Evolutionary conservation across 2,888 invertebrate species (phyloP).

Genomic region (Volucella bombylans): DNA sequence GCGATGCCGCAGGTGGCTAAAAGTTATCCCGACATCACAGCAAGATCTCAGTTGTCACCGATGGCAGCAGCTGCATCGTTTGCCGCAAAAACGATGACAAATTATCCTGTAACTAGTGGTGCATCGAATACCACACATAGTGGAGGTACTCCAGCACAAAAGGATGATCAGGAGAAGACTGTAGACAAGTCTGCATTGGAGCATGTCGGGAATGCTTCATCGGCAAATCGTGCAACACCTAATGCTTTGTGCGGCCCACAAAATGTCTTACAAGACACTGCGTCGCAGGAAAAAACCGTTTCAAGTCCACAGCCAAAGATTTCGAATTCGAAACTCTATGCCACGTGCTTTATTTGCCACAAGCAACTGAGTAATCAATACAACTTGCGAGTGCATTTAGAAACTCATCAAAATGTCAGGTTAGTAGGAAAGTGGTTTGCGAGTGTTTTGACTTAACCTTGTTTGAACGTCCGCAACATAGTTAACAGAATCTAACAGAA

Average conservation of each 20-base stretch:
- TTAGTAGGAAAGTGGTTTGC: conserved; percentile 70
- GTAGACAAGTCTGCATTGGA: conserved; percentile 39
- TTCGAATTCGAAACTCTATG: conserved; percentile 84
- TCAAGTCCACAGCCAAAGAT: conserved; percentile 78
- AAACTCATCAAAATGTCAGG: conserved; percentile 93
- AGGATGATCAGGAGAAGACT: conserved; percentile 46
- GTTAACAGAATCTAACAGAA: no score
- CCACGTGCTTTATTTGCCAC: conserved; percentile 92
- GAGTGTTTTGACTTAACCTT: no score
- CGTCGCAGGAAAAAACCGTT: conserved; percentile 74
- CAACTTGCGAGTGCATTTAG: conserved; percentile 94
- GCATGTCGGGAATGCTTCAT: conserved; percentile 57
- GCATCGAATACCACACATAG: conserved; percentile 66
- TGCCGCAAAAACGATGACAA: conserved; percentile 56
- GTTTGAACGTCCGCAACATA: no score
- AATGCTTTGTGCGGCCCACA: conserved; percentile 32
- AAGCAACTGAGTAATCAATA: conserved; percentile 95
- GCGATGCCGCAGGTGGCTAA: conserved; percentile 54
- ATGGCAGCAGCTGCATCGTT: conserved; percentile 68
- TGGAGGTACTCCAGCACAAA: conserved; percentile 25
- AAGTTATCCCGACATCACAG: conserved; percentile 53
- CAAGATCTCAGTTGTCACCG: conserved; percentile 69
- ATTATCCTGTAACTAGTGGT: conserved; percentile 44
- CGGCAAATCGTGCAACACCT: conserved; percentile 73
- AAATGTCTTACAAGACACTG: conserved; percentile 27